Conservation (phyloP, 2,797 vertebrate genomes). For the Anolis apletophallus region DNA sequence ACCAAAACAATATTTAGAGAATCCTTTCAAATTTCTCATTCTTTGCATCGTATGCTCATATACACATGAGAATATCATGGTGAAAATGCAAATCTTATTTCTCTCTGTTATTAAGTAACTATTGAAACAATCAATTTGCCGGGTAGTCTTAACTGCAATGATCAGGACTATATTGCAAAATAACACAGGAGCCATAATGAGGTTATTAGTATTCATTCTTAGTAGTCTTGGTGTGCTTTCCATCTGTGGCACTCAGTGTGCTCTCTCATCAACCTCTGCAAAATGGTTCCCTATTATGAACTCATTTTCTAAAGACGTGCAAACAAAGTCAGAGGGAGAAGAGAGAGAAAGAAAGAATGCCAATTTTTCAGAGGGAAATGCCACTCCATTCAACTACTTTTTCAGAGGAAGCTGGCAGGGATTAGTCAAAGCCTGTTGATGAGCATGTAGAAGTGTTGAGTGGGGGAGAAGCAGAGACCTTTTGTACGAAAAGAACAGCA, state of each 20-base stretch:
- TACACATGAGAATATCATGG: not conserved
- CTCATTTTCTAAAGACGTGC: constrained; percentile 2
- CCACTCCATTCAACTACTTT: too few relatives aligned
- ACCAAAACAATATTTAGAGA: not conserved
- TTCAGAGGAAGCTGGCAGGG: too few relatives aligned
- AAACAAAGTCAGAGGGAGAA: not conserved
- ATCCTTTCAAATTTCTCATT: not conserved
- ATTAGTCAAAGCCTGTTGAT: too few relatives aligned
- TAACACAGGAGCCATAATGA: constrained; percentile 40
- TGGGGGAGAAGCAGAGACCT: too few relatives aligned
- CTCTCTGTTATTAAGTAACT: not conserved
- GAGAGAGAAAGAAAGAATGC: not conserved
- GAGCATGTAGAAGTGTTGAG: too few relatives aligned
- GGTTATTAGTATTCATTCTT: constrained; percentile 31
- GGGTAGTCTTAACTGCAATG: not conserved
- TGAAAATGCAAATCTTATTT: not conserved
- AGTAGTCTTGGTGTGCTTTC: not conserved
- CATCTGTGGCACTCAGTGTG: constrained; percentile 13
- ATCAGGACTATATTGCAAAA: constrained; percentile 17
- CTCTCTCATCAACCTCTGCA: constrained; percentile 11
- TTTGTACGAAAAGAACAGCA: too few relatives aligned
- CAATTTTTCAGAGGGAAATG: too few relatives aligned
- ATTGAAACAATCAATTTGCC: constrained; percentile 9
- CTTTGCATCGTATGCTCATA: not conserved
- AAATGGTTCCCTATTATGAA: constrained; percentile 17